phyloP scores from a whole-genome alignment of 1,140 invertebrate species.

The Zeugodacus cucurbitae region DNA sequence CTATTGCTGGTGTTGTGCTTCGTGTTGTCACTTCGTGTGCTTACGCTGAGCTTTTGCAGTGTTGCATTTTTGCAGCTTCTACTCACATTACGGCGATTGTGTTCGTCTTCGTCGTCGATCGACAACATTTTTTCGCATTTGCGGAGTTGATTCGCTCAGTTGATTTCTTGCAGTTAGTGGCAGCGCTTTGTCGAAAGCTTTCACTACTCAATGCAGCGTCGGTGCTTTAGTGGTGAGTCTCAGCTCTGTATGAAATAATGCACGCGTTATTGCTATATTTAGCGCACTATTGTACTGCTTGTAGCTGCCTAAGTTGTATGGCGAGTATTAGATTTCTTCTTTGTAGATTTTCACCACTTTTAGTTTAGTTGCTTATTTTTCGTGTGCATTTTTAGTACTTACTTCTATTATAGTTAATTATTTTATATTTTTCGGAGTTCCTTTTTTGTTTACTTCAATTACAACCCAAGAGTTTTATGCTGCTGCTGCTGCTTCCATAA shows the following conservation, averaged over 20 bases:
- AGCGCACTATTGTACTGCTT: not conserved
- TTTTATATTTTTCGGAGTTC: not conserved
- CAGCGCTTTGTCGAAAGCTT: not conserved
- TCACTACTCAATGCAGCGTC: not conserved
- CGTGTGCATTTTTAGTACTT: not conserved
- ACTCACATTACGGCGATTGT: not conserved
- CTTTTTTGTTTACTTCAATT: not conserved
- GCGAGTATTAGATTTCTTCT: not conserved
- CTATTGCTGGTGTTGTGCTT: no score
- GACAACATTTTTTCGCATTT: slow-evolving; percentile 42
- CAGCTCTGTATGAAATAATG: not conserved
- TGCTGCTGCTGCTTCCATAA: not conserved
- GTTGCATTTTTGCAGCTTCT: not conserved
- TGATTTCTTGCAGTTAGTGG: not conserved
- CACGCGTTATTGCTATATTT: not conserved
- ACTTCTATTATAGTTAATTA: not conserved
- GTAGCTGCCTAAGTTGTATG: not conserved
- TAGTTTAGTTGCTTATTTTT: not conserved
- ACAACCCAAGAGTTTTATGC: slow-evolving; percentile 26
- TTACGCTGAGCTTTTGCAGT: not conserved
- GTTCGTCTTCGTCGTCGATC: slow-evolving; percentile 38
- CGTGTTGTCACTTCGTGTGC: not conserved
- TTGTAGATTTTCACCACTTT: not conserved
- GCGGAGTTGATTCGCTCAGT: not conserved
- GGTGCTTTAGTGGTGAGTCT: not conserved